Base-by-base conservation (phyloP, 2,113 vertebrate genomes). In the Hippocampus zosterae region DNA sequence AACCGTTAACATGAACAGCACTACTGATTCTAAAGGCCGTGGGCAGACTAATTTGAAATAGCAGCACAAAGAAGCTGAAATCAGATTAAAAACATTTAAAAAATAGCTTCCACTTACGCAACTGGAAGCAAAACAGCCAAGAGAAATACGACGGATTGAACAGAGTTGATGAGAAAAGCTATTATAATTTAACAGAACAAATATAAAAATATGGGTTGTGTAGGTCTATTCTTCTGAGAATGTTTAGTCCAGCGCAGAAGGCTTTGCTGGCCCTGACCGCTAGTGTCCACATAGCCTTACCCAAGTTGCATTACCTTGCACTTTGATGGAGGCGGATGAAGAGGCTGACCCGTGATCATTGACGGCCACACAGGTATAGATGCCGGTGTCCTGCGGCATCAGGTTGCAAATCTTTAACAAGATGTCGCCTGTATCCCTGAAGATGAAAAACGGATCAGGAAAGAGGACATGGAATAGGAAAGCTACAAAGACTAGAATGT, bases 351-450 rank as follows among this genome's bases (percentile, higher is more conserved):
- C 97, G 0, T 95, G 95, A 66, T 98, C 94, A 3, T 99, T 99
- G 15, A 94, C 81, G 0, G 97, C 97, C 62, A 96, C 92, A 5
- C 97, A 99, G 65, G 95, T 98, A 84, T 99, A 99, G 87, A 99
- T 98, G 5, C 97, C 97, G 0, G 97, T 98, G 79, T 99, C 97
- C 73, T 98, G 97, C 18, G 97, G 97, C 95, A 98, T 96, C 84
- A 99, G 85, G 41, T 98, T 98, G 78, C 96, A 98, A 86, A 99
- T 95, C 89, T 97, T 98, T 85, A 99, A 77, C 79, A 94, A 85
- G 79, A 96, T 94, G 81, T 99, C 97, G 1, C 97, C 97, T 0
- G 96, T 95, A 27, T 99, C 97, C 87, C 97, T 99, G 78, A 19
- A 74, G 61, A 71, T 69, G 70, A 71, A 44, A 27, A 76, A 41